Conservation (phyloP, 1,140 invertebrate genomes). For the Drosophila kepulauana region DNA sequence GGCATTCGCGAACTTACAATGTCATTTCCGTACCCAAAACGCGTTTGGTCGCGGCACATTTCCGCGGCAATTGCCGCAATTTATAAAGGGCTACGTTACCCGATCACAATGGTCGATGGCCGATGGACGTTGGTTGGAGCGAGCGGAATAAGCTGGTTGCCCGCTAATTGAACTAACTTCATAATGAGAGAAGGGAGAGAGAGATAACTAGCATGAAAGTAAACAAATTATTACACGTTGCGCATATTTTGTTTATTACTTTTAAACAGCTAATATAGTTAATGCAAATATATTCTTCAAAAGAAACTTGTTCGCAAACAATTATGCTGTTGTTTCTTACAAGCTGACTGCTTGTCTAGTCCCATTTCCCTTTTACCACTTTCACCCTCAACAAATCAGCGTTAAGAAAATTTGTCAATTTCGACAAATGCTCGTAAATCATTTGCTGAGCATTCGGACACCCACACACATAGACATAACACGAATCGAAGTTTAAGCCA, state of each 20-base stretch:
- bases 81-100: conserved; percentile 59
- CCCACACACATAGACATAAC: conserved; percentile 8
- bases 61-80: conserved; percentile 78
- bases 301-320: background rate
- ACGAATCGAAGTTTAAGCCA: conserved; percentile 17
- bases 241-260: conserved; percentile 1
- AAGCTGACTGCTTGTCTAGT: conserved; percentile 3
- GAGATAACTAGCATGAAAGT: background rate
- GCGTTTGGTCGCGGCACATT: conserved; percentile 54
- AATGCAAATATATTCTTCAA: background rate
- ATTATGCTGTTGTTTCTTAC: background rate
- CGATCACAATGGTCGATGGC: conserved; percentile 52
- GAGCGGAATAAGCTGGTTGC: conserved; percentile 21
- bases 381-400: conserved; percentile 13
- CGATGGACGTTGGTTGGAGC: conserved; percentile 6
- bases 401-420: conserved; percentile 71
- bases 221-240: conserved; percentile 5
- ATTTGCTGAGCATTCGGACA: conserved; percentile 47
- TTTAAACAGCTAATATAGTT: background rate
- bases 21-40: conserved; percentile 78
- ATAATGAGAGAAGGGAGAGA: conserved; percentile 47
- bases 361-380: conserved; percentile 16
- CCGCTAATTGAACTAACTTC: conserved; percentile 66
- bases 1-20: conserved; percentile 69
- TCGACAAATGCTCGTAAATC: conserved; percentile 77